These are phyloP conservation scores for Dryocosmus kuriphilus DNA, from an alignment of 2,888 invertebrate species.

Conservation along the genomic window DNA sequence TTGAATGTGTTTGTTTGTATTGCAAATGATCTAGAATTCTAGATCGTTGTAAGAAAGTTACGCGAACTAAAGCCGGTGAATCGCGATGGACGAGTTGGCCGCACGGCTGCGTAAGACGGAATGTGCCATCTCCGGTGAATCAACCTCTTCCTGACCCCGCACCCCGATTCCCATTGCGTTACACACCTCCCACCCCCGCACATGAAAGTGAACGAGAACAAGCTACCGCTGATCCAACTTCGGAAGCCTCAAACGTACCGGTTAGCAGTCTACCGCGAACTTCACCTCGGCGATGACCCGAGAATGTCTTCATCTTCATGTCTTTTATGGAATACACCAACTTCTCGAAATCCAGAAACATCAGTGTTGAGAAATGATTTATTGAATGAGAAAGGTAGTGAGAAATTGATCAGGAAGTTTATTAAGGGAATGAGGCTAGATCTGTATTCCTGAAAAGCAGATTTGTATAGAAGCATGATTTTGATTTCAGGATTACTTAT, in stretches of 20 bases:
- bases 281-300: constrained; percentile 13
- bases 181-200: constrained; percentile 43
- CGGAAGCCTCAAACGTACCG: constrained; percentile 21
- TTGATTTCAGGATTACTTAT: background rate
- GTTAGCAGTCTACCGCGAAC: constrained; percentile 32
- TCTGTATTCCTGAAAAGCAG: too few relatives aligned
- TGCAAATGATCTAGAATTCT: background rate
- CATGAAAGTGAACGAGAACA: constrained; percentile 7
- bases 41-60: constrained; percentile 50
- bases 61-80: constrained; percentile 44
- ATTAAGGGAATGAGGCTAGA: too few relatives aligned
- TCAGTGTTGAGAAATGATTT: background rate
- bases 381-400: background rate
- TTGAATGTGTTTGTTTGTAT: constrained; percentile 14
- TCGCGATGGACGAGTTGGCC: constrained; percentile 59
- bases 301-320: background rate
- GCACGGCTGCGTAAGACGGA: constrained; percentile 69
- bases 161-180: constrained; percentile 55
- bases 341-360: constrained; percentile 1
- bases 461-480: background rate
- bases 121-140: constrained; percentile 68
- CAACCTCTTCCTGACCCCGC: constrained; percentile 62
- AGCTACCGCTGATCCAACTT: constrained; percentile 17
- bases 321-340: background rate
- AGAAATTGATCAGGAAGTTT: too few relatives aligned